phyloP scores from a whole-genome alignment of 2,797 vertebrate genomes.

The Potorous gilbertii region DNA sequence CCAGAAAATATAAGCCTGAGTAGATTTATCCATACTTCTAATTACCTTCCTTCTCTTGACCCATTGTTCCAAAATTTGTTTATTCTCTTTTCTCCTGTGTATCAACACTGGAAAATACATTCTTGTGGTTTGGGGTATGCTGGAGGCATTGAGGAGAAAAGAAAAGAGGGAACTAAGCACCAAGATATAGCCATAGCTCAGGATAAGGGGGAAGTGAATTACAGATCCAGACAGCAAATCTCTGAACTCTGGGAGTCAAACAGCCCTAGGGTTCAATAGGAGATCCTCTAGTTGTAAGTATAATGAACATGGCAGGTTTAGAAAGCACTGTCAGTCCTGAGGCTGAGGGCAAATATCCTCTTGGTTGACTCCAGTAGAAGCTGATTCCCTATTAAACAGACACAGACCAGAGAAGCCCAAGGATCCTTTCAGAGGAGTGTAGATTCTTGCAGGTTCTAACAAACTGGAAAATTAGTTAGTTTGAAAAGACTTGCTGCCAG shows the following conservation, averaged over 20 bases:
- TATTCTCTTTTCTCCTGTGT: background rate
- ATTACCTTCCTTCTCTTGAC: background rate
- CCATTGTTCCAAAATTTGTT: background rate
- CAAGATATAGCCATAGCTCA: background rate
- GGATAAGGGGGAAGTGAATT: background rate
- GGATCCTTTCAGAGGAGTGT: background rate
- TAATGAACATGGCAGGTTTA: background rate
- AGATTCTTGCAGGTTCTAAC: background rate
- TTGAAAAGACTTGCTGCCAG: background rate
- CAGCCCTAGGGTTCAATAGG: background rate
- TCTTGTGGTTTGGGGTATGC: background rate
- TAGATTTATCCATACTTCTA: background rate
- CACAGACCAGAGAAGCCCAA: background rate
- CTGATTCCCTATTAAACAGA: background rate
- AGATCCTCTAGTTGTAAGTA: background rate
- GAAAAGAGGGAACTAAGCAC: background rate
- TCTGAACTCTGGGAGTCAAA: background rate
- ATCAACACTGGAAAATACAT: background rate
- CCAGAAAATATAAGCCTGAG: background rate
- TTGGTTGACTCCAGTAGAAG: background rate
- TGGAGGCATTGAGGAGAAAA: background rate
- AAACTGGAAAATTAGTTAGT: background rate
- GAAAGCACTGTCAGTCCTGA: background rate
- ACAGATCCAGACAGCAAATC: background rate
- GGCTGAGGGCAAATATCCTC: background rate